Conservation (phyloP, 2,888 invertebrate species). For the Epinotia bilunana region DNA sequence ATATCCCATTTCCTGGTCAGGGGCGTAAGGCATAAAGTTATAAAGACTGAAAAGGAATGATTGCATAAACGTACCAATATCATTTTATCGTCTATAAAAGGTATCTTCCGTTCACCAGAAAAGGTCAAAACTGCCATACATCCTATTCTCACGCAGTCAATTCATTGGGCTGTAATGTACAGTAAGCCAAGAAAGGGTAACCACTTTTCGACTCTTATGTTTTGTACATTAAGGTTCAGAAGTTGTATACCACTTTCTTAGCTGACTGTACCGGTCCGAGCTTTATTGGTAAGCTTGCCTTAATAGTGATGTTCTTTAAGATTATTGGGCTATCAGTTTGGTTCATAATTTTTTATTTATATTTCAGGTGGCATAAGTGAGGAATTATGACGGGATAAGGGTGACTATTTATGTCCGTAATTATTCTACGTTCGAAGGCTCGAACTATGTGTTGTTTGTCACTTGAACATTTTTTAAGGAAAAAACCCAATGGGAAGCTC, state of each 20-base stretch:
- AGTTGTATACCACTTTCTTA: no score
- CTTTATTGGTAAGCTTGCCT: conserved; percentile 3
- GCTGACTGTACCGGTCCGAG: no score
- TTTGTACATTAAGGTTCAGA: no score
- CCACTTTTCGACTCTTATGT: no score
- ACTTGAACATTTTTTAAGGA: no score
- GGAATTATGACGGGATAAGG: background rate
- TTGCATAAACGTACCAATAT: background rate
- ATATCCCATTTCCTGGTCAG: no score
- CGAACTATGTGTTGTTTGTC: no score
- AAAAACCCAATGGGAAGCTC: no score
- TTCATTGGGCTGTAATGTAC: background rate
- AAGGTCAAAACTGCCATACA: conserved; percentile 40
- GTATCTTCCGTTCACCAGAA: conserved; percentile 45
- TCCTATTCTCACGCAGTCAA: conserved; percentile 17
- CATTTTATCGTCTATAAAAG: conserved; percentile 39
- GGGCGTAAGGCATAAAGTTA: no score
- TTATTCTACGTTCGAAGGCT: background rate
- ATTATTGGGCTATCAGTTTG: background rate
- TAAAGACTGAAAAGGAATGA: no score
- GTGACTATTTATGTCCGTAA: background rate
- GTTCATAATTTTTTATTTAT: conserved; percentile 10
- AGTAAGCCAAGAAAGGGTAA: no score
- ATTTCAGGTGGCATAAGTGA: background rate
- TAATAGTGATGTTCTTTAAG: conserved; percentile 14